Percentiles rank a stretch among this genome's conserved stretches.
Evolutionary conservation across 1,140 invertebrate genomes (phyloP).

Genomic region (Drosophila grimshawi): DNA sequence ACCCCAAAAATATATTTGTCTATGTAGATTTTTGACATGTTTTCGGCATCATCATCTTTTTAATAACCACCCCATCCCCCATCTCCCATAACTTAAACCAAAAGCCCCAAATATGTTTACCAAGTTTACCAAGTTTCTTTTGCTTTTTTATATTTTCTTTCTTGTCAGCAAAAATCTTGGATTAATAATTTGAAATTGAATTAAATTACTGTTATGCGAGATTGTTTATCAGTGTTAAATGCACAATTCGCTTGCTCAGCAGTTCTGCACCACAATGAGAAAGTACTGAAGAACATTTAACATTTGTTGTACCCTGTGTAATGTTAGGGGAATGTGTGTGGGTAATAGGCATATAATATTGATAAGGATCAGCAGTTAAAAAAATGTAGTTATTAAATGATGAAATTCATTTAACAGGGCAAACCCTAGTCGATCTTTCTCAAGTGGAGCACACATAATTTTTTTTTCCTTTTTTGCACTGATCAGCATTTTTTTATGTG

Average conservation of each 20-base stretch:
- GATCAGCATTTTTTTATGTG: too few species aligned
- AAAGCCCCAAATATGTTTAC: slow-evolving; percentile 58
- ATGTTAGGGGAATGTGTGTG: too few species aligned
- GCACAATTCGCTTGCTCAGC: slow-evolving; percentile 23
- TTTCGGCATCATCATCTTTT: too few species aligned
- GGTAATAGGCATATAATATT: too few species aligned
- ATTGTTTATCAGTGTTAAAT: slow-evolving; percentile 8
- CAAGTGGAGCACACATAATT: too few species aligned
- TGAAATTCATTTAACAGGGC: too few species aligned
- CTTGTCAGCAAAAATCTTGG: slow-evolving; percentile 53
- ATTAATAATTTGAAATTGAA: slow-evolving; percentile 77
- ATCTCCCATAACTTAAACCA: not conserved
- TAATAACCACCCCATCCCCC: not conserved
- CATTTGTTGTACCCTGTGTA: too few species aligned
- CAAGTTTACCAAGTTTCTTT: slow-evolving; percentile 24
- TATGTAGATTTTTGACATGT: not conserved
- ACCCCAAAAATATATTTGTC: slow-evolving; percentile 12
- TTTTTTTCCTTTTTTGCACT: too few species aligned
- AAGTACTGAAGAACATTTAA: too few species aligned
- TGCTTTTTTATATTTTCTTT: slow-evolving; percentile 9
- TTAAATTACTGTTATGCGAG: slow-evolving; percentile 50
- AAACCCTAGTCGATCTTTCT: too few species aligned
- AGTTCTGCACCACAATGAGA: slow-evolving; percentile 5
- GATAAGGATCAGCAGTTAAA: too few species aligned
- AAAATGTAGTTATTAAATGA: too few species aligned